phyloP scores from a whole-genome alignment of 1,140 invertebrate genomes.

The Nephotettix cincticeps region DNA sequence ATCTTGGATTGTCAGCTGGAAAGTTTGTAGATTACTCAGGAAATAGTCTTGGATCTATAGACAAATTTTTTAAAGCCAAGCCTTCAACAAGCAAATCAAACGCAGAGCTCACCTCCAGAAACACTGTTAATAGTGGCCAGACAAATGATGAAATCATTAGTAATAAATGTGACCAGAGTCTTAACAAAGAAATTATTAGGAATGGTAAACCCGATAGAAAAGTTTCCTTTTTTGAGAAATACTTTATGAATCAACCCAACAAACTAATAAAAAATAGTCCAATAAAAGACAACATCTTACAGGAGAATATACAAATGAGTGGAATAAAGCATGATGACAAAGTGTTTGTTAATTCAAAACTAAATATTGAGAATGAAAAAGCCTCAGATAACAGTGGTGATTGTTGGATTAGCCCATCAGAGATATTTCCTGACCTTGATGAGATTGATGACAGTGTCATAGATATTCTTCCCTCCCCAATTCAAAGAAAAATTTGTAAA shows the following conservation, averaged over 20 bases:
- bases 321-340: too few species aligned
- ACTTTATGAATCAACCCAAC: slow-evolving; percentile 9
- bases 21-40: slow-evolving; percentile 47
- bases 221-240: slow-evolving; percentile 33
- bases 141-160: neutral
- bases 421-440: slow-evolving; percentile 37
- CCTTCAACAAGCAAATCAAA: neutral
- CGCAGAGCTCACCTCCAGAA: neutral
- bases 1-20: slow-evolving; percentile 50
- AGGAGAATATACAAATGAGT: too few species aligned
- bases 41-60: slow-evolving; percentile 26
- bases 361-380: neutral
- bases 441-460: slow-evolving; percentile 31
- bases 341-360: neutral
- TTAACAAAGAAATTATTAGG: neutral
- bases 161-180: neutral
- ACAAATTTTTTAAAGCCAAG: slow-evolving; percentile 31
- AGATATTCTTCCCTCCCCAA: slow-evolving; percentile 17
- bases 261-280: neutral
- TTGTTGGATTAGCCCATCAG: slow-evolving; percentile 30
- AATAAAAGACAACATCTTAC: neutral
- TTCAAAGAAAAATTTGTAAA: slow-evolving; percentile 8
- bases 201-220: neutral
- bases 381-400: neutral
- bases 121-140: neutral